Evolutionary conservation across 2,797 vertebrate species (phyloP).

Genomic region (Mormyrus hasselquistii): DNA sequence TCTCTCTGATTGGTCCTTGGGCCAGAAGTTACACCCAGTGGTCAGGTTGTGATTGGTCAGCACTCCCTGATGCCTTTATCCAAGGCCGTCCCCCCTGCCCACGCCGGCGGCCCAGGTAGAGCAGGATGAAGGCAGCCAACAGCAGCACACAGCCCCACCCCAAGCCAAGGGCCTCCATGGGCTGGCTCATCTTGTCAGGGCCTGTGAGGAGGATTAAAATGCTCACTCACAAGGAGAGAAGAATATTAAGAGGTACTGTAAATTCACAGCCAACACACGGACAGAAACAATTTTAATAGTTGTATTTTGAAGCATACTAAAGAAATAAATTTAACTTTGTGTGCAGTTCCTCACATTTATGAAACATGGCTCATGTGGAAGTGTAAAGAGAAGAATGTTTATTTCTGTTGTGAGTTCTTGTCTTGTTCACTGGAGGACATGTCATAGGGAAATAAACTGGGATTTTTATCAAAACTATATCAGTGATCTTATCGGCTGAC

Average conservation of each 20-base stretch:
- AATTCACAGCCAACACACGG: not conserved
- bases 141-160: conserved; percentile 41
- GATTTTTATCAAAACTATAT: not conserved
- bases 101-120: conserved; percentile 49
- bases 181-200: conserved; percentile 34
- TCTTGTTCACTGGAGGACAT: not conserved
- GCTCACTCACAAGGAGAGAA: not conserved
- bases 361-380: not conserved
- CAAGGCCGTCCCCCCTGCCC: conserved; percentile 25
- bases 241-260: not conserved
- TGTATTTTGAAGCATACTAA: not conserved
- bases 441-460: not conserved
- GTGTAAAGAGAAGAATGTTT: not conserved
- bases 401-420: not conserved
- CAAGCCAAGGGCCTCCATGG: conserved; percentile 42
- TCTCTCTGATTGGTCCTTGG: not conserved
- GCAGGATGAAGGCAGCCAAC: conserved; percentile 41
- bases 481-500: not conserved
- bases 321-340: not conserved
- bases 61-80: conserved; percentile 26
- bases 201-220: conserved; percentile 26
- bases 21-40: conserved; percentile 44
- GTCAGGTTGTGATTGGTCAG: conserved; percentile 39
- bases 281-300: not conserved
- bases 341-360: not conserved